phyloP scores from a whole-genome alignment of 2,888 invertebrate genomes.

The Eristalis pertinax region DNA sequence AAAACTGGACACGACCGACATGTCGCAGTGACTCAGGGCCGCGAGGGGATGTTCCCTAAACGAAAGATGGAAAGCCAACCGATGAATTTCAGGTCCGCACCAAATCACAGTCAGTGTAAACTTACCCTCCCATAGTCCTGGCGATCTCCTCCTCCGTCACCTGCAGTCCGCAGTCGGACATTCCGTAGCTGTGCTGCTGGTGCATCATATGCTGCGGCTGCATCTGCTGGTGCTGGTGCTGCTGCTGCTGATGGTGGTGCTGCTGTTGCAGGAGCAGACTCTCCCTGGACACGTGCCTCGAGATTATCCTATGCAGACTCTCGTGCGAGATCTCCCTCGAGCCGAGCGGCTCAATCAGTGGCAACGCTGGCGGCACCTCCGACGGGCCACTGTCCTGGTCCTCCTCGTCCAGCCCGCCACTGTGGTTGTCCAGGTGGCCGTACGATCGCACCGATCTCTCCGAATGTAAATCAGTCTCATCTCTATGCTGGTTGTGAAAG shows the following conservation, averaged over 20 bases:
- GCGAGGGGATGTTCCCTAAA: constrained; percentile 91
- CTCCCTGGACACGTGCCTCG: constrained; percentile 84
- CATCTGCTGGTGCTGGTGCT: constrained; percentile 74
- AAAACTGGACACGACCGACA: constrained; percentile 94
- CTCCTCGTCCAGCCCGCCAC: constrained; percentile 84
- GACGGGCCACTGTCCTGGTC: constrained; percentile 92
- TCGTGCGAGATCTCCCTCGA: constrained; percentile 92
- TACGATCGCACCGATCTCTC: constrained; percentile 76
- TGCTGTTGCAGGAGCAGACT: constrained; percentile 83
- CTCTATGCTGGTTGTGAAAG: constrained; percentile 77
- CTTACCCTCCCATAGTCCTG: constrained; percentile 88
- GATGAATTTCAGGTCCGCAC: constrained; percentile 29
- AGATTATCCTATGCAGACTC: constrained; percentile 85
- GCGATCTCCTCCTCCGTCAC: constrained; percentile 97
- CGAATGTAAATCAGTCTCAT: constrained; percentile 80
- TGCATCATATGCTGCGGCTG: constrained; percentile 85
- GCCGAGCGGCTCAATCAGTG: constrained; percentile 89
- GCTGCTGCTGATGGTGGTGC: constrained; percentile 73
- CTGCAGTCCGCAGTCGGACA: constrained; percentile 93
- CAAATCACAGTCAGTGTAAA: constrained; percentile 13
- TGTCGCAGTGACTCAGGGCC: constrained; percentile 94
- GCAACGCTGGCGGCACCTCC: constrained; percentile 90
- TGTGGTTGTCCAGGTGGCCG: constrained; percentile 73
- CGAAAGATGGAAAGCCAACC: not conserved
- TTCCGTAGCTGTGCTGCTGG: constrained; percentile 85